phyloP scores from a whole-genome alignment of 2,113 vertebrate genomes.

The Syngnathus floridae region DNA sequence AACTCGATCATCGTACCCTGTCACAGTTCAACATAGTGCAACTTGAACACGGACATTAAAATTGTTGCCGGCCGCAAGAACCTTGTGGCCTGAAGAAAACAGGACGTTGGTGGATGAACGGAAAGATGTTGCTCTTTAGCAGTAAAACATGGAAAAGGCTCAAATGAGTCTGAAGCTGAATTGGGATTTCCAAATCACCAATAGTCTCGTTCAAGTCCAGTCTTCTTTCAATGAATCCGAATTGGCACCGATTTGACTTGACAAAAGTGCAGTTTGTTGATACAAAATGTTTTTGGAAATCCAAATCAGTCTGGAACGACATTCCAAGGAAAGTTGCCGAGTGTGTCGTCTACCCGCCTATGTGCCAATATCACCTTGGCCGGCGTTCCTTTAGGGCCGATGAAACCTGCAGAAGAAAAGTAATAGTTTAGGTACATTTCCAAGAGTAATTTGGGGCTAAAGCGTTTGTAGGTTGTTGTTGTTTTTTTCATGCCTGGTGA shows the following conservation, averaged over 20 bases:
- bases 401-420: conserved; percentile 81
- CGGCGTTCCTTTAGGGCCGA: conserved; percentile 79
- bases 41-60: not conserved
- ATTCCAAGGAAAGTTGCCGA: conserved; percentile 7
- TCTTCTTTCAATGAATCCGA: conserved; percentile 1
- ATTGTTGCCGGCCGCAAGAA: conserved; percentile 3
- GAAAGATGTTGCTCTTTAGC: not conserved
- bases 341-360: conserved; percentile 74
- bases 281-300: conserved; percentile 28
- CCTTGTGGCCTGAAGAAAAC: not conserved
- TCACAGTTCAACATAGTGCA: conserved; percentile 2
- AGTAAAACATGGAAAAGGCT: not conserved
- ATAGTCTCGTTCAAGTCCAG: conserved; percentile 7
- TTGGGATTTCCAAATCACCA: not conserved
- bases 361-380: conserved; percentile 33
- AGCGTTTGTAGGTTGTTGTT: not conserved
- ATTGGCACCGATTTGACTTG: conserved; percentile 43
- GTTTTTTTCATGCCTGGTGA: conserved; percentile 82
- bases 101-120: not conserved
- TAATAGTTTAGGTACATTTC: not conserved
- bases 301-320: conserved; percentile 46
- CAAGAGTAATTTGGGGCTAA: not conserved
- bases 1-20: not conserved
- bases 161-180: not conserved
- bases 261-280: conserved; percentile 28